Conservation (phyloP, 1,140 invertebrate genomes). For the Dreissena polymorpha region DNA sequence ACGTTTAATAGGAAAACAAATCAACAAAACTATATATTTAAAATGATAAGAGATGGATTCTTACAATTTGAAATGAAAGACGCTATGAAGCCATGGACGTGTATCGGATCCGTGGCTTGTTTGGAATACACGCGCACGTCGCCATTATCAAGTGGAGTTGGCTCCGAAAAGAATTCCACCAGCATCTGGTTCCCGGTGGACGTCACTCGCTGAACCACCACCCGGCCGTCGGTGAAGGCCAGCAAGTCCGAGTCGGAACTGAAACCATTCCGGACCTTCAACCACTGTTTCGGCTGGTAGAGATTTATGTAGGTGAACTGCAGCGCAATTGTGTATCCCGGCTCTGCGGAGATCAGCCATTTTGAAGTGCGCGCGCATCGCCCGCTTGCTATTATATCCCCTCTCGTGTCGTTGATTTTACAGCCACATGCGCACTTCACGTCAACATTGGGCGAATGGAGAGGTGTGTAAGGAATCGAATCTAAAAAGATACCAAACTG, state of each 20-base stretch:
- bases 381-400: conserved; percentile 70
- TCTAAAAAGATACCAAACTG: conserved; percentile 60
- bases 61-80: conserved; percentile 59
- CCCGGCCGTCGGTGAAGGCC: conserved; percentile 58
- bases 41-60: background rate
- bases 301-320: conserved; percentile 68
- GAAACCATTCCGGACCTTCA: conserved; percentile 70
- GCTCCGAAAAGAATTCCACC: conserved; percentile 64
- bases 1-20: no score
- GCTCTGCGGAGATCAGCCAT: conserved; percentile 64
- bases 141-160: background rate
- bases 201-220: conserved; percentile 57
- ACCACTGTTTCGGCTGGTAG: conserved; percentile 65
- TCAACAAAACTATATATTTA: background rate
- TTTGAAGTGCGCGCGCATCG: conserved; percentile 67
- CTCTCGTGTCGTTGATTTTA: conserved; percentile 43
- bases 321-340: conserved; percentile 59
- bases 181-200: conserved; percentile 68
- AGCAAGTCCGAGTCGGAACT: conserved; percentile 59
- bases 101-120: conserved; percentile 61
- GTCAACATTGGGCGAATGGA: conserved; percentile 59
- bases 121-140: conserved; percentile 38
- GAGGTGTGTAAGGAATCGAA: conserved; percentile 64
- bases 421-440: conserved; percentile 70
- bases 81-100: conserved; percentile 73